phyloP scores from a whole-genome alignment of 2,113 vertebrate genomes.

The Nettapus auritus region DNA sequence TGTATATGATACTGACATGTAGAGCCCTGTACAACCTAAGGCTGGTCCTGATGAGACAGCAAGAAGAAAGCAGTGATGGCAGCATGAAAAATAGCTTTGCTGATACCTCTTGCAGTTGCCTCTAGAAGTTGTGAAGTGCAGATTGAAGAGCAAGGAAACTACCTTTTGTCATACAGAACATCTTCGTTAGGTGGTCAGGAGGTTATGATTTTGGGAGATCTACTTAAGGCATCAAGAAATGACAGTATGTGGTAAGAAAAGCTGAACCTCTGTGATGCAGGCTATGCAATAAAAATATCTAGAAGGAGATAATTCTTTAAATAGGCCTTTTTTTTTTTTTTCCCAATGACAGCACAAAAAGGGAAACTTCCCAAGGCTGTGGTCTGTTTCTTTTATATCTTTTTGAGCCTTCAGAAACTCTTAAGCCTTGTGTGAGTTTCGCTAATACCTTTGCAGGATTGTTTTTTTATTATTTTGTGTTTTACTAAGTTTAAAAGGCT shows the following conservation, averaged over 20 bases:
- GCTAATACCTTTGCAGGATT: neutral
- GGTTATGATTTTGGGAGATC: neutral
- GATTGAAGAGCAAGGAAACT: neutral
- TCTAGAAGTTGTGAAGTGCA: neutral
- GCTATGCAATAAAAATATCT: neutral
- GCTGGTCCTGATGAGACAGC: neutral
- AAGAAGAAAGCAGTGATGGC: neutral
- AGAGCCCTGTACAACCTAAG: neutral
- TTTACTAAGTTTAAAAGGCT: neutral
- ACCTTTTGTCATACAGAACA: neutral
- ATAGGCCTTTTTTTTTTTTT: neutral
- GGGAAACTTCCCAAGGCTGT: neutral
- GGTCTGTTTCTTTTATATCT: neutral
- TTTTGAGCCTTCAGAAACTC: neutral
- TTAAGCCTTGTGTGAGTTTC: neutral
- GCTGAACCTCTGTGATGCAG: neutral
- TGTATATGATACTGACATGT: conserved; percentile 1
- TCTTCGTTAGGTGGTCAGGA: neutral
- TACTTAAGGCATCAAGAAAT: neutral
- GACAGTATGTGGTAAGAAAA: neutral
- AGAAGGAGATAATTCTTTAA: neutral
- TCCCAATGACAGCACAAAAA: neutral
- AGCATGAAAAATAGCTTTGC: neutral
- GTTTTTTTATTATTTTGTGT: neutral
- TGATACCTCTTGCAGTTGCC: neutral